Base-by-base conservation (phyloP, 2,888 invertebrate genomes). In the Eupithecia abbreviata region DNA sequence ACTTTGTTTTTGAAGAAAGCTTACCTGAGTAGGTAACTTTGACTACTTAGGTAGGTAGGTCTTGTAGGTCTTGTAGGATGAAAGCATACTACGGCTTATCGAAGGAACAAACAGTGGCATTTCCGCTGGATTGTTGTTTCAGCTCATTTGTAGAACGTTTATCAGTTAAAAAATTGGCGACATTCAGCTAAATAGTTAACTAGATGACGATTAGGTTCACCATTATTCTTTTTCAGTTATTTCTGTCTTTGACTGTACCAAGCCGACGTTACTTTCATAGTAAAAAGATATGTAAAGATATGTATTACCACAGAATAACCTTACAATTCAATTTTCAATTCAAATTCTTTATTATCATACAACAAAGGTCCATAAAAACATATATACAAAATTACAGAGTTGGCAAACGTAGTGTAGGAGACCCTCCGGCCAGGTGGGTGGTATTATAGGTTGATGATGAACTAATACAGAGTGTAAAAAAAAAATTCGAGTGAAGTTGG, bases 1-100 rank as follows among this genome's bases (percentile, higher is more conserved):
- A 77, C 74, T 74, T 74, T 77, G 71, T 71, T 43, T 66, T 58
- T 67, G 55, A 58, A 41, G 62, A 47, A 66, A 18, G 15, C 42
- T 51, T 58, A 42, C 42, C n/a, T 66, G 30, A 30, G 65, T 47
- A 62, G 41, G 65, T 65, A 41, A 47, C 12, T 49, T 47, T 49
- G 18, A 71, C 71, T 51, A 49, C 42, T 13, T 42, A 41, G 66
- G n/a, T 30, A 41, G 10, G 41, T 2, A 30, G 6, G 30, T 41
- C 0, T 15, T 15, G n/a, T n/a, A n/a, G n/a, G n/a, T n/a, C n/a
- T n/a, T n/a, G n/a, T n/a, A n/a, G 15, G 15, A 18, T 9, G 5
- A 18, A 58, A 58, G 55, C 9, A 58, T 9, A 58, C 55, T 9
- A 58, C 9, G 18, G 18, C 3, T 18, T 58, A 58, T 9, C 55